These are phyloP conservation scores for Cherax quadricarinatus DNA, from an alignment of 1,140 invertebrate species.

Conservation along the genomic window DNA sequence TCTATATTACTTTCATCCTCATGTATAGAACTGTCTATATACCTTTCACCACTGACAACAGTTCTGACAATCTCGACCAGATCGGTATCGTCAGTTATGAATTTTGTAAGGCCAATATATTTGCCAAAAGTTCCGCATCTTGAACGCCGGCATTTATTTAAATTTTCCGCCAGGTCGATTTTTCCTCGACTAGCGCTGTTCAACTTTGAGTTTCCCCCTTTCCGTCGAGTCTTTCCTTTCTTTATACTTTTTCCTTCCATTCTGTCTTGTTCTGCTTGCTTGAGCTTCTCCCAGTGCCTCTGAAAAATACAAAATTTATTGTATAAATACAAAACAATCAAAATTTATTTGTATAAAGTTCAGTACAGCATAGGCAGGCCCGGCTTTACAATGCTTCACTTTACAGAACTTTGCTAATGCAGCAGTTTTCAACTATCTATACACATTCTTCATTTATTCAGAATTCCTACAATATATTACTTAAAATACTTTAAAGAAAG, in stretches of 20 bases:
- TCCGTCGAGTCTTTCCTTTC: conserved; percentile 34
- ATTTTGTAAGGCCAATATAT: conserved; percentile 39
- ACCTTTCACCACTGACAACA: neutral
- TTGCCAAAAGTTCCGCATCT: neutral
- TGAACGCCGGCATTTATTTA: neutral
- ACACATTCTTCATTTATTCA: too few relatives aligned
- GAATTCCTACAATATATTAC: too few relatives aligned
- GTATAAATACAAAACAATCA: neutral
- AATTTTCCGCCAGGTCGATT: neutral
- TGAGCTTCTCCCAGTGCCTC: conserved; percentile 39
- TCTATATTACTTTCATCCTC: neutral
- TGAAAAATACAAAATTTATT: neutral
- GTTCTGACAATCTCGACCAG: conserved; percentile 12
- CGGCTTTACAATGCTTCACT: too few relatives aligned
- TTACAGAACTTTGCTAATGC: too few relatives aligned
- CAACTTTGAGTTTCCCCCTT: neutral
- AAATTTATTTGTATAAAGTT: neutral
- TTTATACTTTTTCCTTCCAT: conserved; percentile 18
- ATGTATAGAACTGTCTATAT: neutral
- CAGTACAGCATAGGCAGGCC: too few relatives aligned
- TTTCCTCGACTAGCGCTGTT: too few relatives aligned
- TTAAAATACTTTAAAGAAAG: too few relatives aligned
- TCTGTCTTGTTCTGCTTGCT: conserved; percentile 15
- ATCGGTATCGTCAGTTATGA: conserved; percentile 53
- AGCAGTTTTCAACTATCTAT: too few relatives aligned